Conservation (phyloP, 2,888 invertebrate genomes). For the Andrena bicolor region DNA sequence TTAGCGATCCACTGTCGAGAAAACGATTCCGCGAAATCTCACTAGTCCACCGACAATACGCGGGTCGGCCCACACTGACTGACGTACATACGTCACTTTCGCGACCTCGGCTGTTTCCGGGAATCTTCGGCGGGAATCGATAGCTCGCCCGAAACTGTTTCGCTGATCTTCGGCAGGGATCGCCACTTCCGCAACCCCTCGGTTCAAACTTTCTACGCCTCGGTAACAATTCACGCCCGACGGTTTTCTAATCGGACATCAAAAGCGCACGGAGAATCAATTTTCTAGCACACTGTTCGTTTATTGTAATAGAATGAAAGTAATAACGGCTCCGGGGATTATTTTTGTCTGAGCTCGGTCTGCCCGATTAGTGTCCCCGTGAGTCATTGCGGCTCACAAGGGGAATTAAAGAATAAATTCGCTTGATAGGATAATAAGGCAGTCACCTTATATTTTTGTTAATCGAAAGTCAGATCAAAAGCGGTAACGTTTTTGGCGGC, state of each 20-base stretch:
- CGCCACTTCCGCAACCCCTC: constrained; percentile 52
- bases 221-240: not conserved
- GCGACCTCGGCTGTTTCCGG: constrained; percentile 72
- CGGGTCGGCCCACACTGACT: constrained; percentile 71
- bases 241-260: too few relatives aligned
- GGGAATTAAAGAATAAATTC: constrained; percentile 25
- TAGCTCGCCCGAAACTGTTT: constrained; percentile 69
- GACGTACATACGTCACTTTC: constrained; percentile 75
- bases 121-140: constrained; percentile 80
- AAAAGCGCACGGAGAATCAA: too few relatives aligned
- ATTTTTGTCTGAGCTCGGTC: not conserved
- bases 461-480: not conserved
- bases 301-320: too few relatives aligned
- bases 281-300: too few relatives aligned
- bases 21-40: constrained; percentile 22
- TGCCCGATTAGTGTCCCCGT: not conserved
- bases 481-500: not conserved
- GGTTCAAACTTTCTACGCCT: constrained; percentile 49
- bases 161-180: constrained; percentile 64
- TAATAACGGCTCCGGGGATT: not conserved
- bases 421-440: constrained; percentile 5
- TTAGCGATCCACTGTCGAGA: constrained; percentile 33
- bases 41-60: constrained; percentile 59
- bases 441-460: constrained; percentile 7
- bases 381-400: not conserved